Conservation (phyloP, 2,113 vertebrate species). For the Phainopepla nitens region DNA sequence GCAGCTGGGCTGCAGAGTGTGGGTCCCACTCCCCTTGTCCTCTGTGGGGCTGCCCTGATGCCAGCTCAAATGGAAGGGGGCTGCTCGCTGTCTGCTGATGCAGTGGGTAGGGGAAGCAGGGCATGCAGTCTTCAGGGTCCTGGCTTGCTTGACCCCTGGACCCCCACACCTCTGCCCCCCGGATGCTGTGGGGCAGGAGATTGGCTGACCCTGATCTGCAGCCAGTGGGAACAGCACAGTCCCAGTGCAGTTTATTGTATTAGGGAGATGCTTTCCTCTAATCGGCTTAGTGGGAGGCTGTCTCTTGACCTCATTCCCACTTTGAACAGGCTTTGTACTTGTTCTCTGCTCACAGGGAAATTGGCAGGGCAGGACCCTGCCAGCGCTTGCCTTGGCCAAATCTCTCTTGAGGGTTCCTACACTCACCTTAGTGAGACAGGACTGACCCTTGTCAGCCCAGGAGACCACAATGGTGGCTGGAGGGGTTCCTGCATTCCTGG, state of each 20-base stretch:
- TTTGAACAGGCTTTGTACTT: slow-evolving; percentile 15
- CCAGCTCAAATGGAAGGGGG: neutral
- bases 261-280: slow-evolving; percentile 33
- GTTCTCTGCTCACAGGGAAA: neutral
- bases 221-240: neutral
- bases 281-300: slow-evolving; percentile 31
- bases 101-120: neutral
- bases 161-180: neutral
- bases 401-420: neutral
- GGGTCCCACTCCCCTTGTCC: neutral
- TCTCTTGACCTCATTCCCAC: slow-evolving; percentile 42
- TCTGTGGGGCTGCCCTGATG: neutral
- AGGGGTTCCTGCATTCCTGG: neutral
- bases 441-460: neutral
- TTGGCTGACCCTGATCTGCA: neutral
- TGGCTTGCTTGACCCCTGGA: neutral
- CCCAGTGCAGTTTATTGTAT: neutral
- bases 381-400: neutral
- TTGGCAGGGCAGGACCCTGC: neutral
- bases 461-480: neutral
- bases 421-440: neutral
- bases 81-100: neutral
- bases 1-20: rapidly evolving
- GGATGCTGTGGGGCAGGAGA: neutral
- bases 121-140: rapidly evolving